Base-by-base conservation (phyloP, 2,888 invertebrate species). In the Watsonalla binaria region DNA sequence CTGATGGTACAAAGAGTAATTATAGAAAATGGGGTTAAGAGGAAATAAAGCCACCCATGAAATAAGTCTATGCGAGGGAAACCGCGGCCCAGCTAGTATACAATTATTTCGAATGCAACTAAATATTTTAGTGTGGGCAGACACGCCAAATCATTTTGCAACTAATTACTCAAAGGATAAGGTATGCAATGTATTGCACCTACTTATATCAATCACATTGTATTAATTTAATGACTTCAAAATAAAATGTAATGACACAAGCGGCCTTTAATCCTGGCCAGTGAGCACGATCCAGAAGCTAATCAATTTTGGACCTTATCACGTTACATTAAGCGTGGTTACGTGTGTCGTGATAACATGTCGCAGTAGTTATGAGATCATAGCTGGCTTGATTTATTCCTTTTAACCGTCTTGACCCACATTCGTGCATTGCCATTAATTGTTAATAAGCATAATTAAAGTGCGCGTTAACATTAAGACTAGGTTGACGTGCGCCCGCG, bases 371-470 rank as follows among this genome's bases (percentile, higher is more conserved):
- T 76, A 82, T 89, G 86, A 90, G 86, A 87, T 90, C 89, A 90
- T 86, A 76, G 78, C 74, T 78, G 70, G 76, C 78, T 86, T 89
- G 89, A 89, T 90, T 90, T 89, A 90, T 88, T 86, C 86, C 82
- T 84, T 82, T 82, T 82, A 87, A 86, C 84, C 85, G 85, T 77
- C 88, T 88, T 89, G 90, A 88, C 90, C 90, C 68, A 90, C 80
- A 84, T 90, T 82, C 74, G 81, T 68, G 86, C 79, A 86, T 86
- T 87, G 87, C 84, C 82, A 87, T 85, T 90, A 89, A 90, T 90
- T 90, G 90, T 86, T 90, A 87, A 90, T 90, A 88, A 87, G 89
- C 82, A 86, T 89, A 87, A 89, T 90, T 89, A 89, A 88, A 90
- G 84, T 83, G 88, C 87, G 87, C 82, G 83, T 84, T 80, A 86